Conservation (phyloP, 1,140 invertebrate species). For the Listronotus oregonensis region DNA sequence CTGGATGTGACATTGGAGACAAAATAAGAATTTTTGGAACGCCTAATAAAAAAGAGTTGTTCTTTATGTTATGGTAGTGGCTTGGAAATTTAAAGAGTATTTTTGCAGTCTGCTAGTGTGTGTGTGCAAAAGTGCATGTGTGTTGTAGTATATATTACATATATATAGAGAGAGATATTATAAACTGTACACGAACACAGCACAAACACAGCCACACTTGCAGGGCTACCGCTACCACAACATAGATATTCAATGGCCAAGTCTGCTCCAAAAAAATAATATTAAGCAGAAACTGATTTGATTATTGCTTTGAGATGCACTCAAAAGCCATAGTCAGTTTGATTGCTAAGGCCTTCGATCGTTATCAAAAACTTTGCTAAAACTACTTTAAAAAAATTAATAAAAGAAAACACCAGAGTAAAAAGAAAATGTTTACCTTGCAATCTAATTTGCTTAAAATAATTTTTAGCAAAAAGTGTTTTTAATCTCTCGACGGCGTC, state of each 20-base stretch:
- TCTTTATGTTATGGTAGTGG: constrained; percentile 53
- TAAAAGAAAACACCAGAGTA: too few relatives aligned
- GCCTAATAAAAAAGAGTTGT: too few relatives aligned
- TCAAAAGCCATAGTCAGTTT: constrained; percentile 1
- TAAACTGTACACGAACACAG: constrained; percentile 53
- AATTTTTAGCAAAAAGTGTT: too few relatives aligned
- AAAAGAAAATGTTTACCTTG: too few relatives aligned
- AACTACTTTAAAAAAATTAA: neutral
- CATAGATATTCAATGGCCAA: constrained; percentile 41
- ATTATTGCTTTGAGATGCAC: constrained; percentile 17
- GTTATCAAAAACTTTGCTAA: neutral
- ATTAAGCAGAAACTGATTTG: neutral
- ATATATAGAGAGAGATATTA: constrained; percentile 43
- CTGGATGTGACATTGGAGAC: too few relatives aligned
- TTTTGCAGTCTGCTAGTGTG: constrained; percentile 54
- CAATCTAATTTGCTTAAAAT: too few relatives aligned
- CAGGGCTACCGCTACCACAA: constrained; percentile 57
- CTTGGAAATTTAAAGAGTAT: constrained; percentile 37
- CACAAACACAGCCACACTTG: constrained; percentile 57
- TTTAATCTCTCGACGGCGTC: too few relatives aligned
- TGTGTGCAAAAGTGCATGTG: constrained; percentile 52
- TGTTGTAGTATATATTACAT: constrained; percentile 36
- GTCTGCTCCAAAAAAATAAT: neutral
- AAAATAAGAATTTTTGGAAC: too few relatives aligned
- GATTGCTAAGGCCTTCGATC: neutral